Percentiles rank a stretch among this genome's conserved stretches.
Evolutionary conservation across 1,140 invertebrate genomes (phyloP).

Genomic region (Drosophila navojoa): DNA sequence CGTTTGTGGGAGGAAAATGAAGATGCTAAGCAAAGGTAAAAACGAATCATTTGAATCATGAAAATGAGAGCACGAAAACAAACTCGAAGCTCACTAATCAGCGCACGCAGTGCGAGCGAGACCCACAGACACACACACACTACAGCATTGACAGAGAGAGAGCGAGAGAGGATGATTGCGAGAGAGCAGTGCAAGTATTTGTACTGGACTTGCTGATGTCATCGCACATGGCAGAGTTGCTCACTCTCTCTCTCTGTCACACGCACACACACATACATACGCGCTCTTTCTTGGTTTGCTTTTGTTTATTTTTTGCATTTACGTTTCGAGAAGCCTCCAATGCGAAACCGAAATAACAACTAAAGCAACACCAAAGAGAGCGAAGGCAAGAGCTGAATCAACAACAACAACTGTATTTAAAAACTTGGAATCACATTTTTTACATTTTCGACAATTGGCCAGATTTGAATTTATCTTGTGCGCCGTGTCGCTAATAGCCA

Average conservation of each 20-base stretch:
- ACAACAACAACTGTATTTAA: conserved; percentile 2
- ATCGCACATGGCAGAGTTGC: conserved; percentile 62
- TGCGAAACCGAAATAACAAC: conserved; percentile 20
- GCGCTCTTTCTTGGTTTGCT: conserved; percentile 10
- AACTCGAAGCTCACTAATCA: conserved; percentile 28
- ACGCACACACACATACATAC: background rate
- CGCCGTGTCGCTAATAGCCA: conserved; percentile 7
- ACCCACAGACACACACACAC: no score
- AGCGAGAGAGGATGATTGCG: background rate
- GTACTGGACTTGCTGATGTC: conserved; percentile 56
- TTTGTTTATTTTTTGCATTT: conserved; percentile 77
- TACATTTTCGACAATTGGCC: conserved; percentile 11
- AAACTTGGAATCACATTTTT: conserved; percentile 9
- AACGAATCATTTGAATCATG: background rate
- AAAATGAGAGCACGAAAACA: conserved; percentile 7
- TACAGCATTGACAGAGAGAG: background rate
- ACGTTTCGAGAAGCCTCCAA: conserved; percentile 64
- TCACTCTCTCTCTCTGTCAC: background rate
- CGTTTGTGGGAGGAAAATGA: conserved; percentile 93
- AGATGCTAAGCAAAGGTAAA: conserved; percentile 92
- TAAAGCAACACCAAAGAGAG: background rate
- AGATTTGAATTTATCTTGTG: background rate
- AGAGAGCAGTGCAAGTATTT: conserved; percentile 1
- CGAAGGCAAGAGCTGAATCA: conserved; percentile 3
- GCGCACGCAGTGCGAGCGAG: conserved; percentile 48